Evolutionary conservation across 2,888 invertebrate species (phyloP).

Genomic region (Apotomis capreana): DNA sequence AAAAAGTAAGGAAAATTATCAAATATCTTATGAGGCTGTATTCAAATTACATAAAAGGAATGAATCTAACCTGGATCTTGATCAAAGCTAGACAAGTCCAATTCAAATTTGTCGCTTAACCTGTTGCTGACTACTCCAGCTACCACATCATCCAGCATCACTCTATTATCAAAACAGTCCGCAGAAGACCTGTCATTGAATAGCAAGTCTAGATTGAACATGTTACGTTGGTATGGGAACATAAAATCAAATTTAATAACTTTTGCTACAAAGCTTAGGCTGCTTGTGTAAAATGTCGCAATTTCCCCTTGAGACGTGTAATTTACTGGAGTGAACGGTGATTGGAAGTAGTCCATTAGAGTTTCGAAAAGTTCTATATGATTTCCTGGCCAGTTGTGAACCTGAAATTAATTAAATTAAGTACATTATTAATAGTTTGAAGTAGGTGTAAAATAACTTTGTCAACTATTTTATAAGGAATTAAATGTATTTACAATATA

Average conservation of each 20-base stretch:
- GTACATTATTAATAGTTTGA: no score
- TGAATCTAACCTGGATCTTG: conserved; percentile 64
- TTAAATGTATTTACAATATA: no score
- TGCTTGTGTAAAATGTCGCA: conserved; percentile 69
- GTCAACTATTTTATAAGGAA: no score
- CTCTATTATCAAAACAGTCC: conserved; percentile 61
- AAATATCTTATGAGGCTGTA: no score
- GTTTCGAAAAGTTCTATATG: conserved; percentile 60
- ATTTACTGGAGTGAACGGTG: conserved; percentile 63
- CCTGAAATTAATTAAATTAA: conserved; percentile 53
- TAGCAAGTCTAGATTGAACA: conserved; percentile 69
- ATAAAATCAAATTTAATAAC: conserved; percentile 70
- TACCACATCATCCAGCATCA: conserved; percentile 66
- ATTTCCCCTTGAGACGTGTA: conserved; percentile 56
- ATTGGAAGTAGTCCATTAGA: conserved; percentile 59
- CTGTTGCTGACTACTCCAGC: conserved; percentile 61
- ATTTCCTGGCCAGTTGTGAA: conserved; percentile 67
- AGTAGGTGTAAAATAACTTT: no score
- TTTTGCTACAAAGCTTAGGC: conserved; percentile 61
- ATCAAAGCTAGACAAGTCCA: conserved; percentile 70
- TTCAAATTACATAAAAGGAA: not conserved
- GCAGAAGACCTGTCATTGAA: conserved; percentile 68
- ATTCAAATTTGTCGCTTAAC: conserved; percentile 61
- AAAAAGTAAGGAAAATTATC: conserved; percentile 45
- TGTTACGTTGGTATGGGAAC: conserved; percentile 66